Base-by-base conservation (phyloP, 2,888 invertebrate genomes). In the Reticulitermes lucifugus region DNA sequence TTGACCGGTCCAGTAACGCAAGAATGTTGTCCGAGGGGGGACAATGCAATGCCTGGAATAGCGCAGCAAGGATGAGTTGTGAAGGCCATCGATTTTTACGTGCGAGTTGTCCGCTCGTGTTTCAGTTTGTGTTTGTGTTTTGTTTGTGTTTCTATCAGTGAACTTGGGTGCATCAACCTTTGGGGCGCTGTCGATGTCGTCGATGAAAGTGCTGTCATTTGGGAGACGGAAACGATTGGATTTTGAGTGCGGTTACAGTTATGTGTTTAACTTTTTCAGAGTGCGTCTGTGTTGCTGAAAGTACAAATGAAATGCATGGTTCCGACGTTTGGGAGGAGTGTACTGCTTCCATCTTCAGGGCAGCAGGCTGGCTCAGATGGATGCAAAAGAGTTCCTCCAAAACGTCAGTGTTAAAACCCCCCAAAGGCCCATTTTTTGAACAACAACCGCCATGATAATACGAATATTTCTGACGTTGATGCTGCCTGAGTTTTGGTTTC, bases 81-180 rank as follows among this genome's bases (percentile, higher is more conserved):
- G 85, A 85, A 85, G 85, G 85, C 83, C 85, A 85, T 85, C 79
- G 85, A 85, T 83, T 85, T 85, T 85, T 79, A 41, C 83, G 77
- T 60, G 79, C 46, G 84, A 55, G 81, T 83, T 80, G 85, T 79
- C 59, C 51, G 51, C 60, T 21, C 77, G 79, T 46, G 77, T 51
- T 75, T 59, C 25, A 43, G 18, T 65, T 12, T 25, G 65, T 65
- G 9, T n/a, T 21, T 14, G 0, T 14, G 14, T 22, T 60, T 29
- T 81, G 60, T 81, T 29, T 81, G 22, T 25, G 71, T 77, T 21
- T 43, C n/a, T 5, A 29, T 65, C 43, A 75, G 60, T 80, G 86
- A 51, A 77, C 84, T 82, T 80, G 86, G 75, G 86, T 80, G n/a
- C 83, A 65, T 71, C 86, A 84, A 86, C 86, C 86, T 84, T 60